Percentiles rank a stretch among this genome's conserved stretches.
phyloP scores from a whole-genome alignment of 2,888 invertebrate genomes.

The Scaptomyza cyrtandrae region DNA sequence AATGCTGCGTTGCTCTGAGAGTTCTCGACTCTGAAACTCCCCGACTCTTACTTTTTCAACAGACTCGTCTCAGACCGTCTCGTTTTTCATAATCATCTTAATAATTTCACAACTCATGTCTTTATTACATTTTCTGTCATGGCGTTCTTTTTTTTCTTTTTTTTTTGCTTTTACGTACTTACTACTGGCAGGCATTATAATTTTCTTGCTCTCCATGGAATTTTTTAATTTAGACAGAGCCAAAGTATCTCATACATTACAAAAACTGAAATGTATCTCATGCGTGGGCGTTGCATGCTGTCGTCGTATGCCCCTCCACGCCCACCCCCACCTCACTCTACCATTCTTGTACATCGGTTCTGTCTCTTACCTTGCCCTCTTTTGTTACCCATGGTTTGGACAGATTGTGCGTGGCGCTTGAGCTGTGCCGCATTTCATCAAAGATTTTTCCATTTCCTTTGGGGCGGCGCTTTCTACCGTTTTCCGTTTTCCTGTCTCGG shows the following conservation, averaged over 20 bases:
- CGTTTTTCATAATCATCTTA: constrained; percentile 73
- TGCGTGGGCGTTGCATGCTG: constrained; percentile 58
- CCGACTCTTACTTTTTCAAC: constrained; percentile 18
- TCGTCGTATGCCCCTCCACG: constrained; percentile 5
- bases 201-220: constrained; percentile 67
- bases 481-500: constrained; percentile 42
- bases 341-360: background rate
- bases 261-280: constrained; percentile 63
- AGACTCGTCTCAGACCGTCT: constrained; percentile 5
- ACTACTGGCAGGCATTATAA: constrained; percentile 59
- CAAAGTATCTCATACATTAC: constrained; percentile 70
- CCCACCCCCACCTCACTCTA: background rate
- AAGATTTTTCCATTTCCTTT: constrained; percentile 65
- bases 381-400: background rate
- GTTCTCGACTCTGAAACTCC: background rate
- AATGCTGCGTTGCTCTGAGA: constrained; percentile 8
- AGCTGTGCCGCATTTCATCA: constrained; percentile 64
- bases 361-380: constrained; percentile 28
- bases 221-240: constrained; percentile 70
- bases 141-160: constrained; percentile 18
- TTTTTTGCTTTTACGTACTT: constrained; percentile 14
- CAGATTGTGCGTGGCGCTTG: constrained; percentile 45
- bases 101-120: constrained; percentile 77
- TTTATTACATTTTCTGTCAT: constrained; percentile 67
- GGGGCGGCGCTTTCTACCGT: constrained; percentile 41